phyloP scores from a whole-genome alignment of 2,113 vertebrate genomes.

The Eubucco bourcierii region DNA sequence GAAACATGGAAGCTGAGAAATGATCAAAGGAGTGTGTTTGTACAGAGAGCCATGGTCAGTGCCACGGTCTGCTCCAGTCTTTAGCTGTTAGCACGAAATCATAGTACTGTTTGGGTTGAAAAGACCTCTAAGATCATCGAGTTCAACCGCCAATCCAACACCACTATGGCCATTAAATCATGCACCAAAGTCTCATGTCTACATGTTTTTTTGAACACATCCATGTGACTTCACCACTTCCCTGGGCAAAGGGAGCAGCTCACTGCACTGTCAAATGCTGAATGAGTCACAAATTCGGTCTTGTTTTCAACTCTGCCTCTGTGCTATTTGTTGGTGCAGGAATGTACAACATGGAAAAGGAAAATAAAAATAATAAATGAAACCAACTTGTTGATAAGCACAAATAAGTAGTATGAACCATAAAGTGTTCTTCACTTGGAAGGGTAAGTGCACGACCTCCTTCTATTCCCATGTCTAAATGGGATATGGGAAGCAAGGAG shows the following conservation, averaged over 20 bases:
- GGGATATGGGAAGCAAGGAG: too few relatives aligned
- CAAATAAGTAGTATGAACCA: not conserved
- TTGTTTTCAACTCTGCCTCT: not conserved
- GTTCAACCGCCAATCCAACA: too few relatives aligned
- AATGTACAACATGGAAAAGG: not conserved
- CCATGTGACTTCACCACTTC: too few relatives aligned
- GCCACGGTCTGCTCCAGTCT: not conserved
- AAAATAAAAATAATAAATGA: not conserved
- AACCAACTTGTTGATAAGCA: not conserved
- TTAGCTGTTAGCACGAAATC: not conserved
- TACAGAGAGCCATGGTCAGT: accelerated
- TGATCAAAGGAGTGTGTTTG: not conserved
- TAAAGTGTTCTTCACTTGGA: not conserved
- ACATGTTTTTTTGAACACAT: too few relatives aligned
- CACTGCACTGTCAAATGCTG: not conserved
- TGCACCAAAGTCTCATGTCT: too few relatives aligned
- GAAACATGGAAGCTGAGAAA: not conserved
- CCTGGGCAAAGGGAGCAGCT: not conserved
- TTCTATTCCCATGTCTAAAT: not conserved
- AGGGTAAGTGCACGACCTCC: not conserved
- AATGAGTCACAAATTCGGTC: not conserved
- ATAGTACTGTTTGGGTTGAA: too few relatives aligned
- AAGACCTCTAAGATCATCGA: too few relatives aligned
- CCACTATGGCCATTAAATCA: too few relatives aligned
- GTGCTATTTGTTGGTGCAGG: not conserved